phyloP scores from a whole-genome alignment of 2,888 invertebrate species.

The Lasioglossum pauxillum region DNA sequence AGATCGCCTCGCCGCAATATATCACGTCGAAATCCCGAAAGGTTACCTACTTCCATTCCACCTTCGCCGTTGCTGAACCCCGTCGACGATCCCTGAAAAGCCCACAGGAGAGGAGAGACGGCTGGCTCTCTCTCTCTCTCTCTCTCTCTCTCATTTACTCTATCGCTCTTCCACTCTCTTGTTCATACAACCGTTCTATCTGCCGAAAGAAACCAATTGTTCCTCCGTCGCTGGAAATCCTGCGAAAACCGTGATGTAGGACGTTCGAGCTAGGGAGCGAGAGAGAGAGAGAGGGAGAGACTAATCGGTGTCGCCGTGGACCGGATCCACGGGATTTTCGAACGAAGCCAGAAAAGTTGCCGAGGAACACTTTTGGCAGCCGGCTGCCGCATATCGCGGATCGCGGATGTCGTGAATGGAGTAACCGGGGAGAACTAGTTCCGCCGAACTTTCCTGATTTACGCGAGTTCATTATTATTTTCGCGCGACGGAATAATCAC shows the following conservation, averaged over 20 bases:
- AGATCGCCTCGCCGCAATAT: slow-evolving; percentile 61
- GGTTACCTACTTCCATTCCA: slow-evolving; percentile 65
- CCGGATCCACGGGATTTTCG: slow-evolving; percentile 58
- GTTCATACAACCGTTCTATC: slow-evolving; percentile 33
- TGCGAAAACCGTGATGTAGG: not conserved
- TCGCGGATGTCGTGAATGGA: slow-evolving; percentile 76
- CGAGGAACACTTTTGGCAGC: slow-evolving; percentile 77
- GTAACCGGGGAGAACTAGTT: slow-evolving; percentile 79
- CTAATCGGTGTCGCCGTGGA: slow-evolving; percentile 43
- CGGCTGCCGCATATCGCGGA: slow-evolving; percentile 64
- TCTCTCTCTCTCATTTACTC: not conserved
- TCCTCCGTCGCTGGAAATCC: slow-evolving; percentile 31
- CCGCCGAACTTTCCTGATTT: slow-evolving; percentile 82
- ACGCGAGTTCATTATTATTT: slow-evolving; percentile 84
- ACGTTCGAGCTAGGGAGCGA: not conserved
- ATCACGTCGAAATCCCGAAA: slow-evolving; percentile 64
- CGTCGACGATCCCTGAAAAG: slow-evolving; percentile 50
- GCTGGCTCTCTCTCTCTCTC: not conserved
- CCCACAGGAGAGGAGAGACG: not conserved
- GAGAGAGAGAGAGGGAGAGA: slow-evolving; percentile 30
- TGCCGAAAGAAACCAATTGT: slow-evolving; percentile 51
- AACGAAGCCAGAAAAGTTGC: slow-evolving; percentile 77
- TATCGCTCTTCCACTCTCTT: not conserved
- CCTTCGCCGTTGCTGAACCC: slow-evolving; percentile 34
- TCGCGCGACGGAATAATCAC: slow-evolving; percentile 80